Base-by-base conservation (phyloP, 92 coral and sea anemone genomes). In the Parazoanthus swiftii region DNA sequence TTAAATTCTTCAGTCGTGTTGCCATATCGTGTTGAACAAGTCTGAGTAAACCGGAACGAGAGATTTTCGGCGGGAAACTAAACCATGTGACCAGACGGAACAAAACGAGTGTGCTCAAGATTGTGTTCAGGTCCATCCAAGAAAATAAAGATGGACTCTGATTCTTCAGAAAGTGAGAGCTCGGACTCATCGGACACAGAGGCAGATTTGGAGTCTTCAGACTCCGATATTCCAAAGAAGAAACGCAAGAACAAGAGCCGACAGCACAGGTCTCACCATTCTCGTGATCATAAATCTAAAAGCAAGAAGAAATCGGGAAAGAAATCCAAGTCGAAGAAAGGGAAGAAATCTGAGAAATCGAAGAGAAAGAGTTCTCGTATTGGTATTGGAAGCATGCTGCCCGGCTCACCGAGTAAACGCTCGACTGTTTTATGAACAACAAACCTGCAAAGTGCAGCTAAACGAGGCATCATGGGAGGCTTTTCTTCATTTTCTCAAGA, bases 381-480 rank as follows among this genome's bases (percentile, higher is more conserved):
- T 6, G 50, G 80, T 71, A 11, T 71, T 85, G 76, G 80, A 85
- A 85, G 70, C 88, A 25, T 84, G 88, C 46, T 74, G 79, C 54
- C 79, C 46, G 38, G 21, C 88, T 6, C 50, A 21, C 74, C 66
- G 59, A 36, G 44, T 43, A 35, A 43, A 76, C 50, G 80, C 50
- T 76, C 80, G 50, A 76, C 50, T 76, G 42, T 76, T 76, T 43
- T 76, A 70, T 68, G 33, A 67, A 39, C 79, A 71, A n/a, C 66
- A 78, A 23, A 76, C 43, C 33, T 63, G 67, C 46, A 6, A 37
- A 70, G 51, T 74, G 51, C 88, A 85, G 65, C 59, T 85, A 48
- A 73, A 71, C 59, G 81, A 73, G 76, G 58, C 81, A 78, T 73
- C 88, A 85, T 74, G 81, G 88, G 81, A 67, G 70, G 81, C 73